Percentiles rank a stretch among this genome's conserved stretches.
These are phyloP conservation scores for Chaetogeoica ovagalla DNA, from an alignment of 2,888 invertebrate species.

Conservation along the genomic window DNA sequence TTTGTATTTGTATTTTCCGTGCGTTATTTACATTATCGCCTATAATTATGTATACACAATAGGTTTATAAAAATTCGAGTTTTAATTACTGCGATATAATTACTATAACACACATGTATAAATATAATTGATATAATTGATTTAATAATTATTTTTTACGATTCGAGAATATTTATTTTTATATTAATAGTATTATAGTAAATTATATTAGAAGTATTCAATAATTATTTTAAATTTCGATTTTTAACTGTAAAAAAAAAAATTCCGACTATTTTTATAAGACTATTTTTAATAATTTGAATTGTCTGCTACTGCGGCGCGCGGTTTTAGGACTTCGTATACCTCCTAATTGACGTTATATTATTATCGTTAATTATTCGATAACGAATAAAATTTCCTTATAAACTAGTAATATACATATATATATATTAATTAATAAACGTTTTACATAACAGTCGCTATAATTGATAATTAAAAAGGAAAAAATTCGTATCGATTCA, in stretches of 20 bases:
- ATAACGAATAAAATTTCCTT: no score
- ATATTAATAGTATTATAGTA: background rate
- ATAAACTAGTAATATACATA: no score
- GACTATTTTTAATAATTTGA: no score
- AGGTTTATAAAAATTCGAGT: background rate
- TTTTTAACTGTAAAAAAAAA: background rate
- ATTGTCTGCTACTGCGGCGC: no score
- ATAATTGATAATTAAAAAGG: no score
- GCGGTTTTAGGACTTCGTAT: no score
- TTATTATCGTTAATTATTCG: no score
- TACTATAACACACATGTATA: background rate
- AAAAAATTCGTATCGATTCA: no score
- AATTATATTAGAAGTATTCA: background rate
- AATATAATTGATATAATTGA: background rate
- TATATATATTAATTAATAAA: no score
- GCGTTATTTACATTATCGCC: background rate
- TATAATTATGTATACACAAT: background rate
- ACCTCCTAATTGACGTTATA: no score
- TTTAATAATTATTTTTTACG: background rate
- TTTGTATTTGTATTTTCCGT: background rate
- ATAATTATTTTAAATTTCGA: background rate
- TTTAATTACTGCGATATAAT: background rate
- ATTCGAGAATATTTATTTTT: slow-evolving; percentile 2
- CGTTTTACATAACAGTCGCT: no score
- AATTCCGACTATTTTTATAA: no score